A percentile compares a stretch with the other conserved stretches of the same genome.
These are phyloP conservation scores for Neelides sp. DNA, from an alignment of 1,140 invertebrate species.

Conservation along the genomic window DNA sequence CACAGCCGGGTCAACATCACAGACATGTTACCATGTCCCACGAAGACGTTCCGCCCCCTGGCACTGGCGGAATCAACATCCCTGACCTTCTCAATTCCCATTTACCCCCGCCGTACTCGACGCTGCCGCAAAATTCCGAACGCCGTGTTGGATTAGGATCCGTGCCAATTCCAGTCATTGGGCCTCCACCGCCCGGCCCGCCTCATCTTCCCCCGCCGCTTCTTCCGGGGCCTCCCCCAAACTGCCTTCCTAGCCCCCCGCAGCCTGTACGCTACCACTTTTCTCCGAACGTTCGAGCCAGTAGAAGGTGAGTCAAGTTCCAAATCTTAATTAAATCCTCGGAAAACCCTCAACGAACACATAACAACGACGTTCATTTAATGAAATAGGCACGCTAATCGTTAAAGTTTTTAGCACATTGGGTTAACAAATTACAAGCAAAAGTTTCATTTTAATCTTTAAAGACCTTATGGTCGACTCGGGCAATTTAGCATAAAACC, in stretches of 20 bases:
- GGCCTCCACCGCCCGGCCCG: conserved; percentile 15
- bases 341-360: no score
- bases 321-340: no score
- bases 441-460: no score
- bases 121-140: conserved; percentile 33
- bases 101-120: conserved; percentile 39
- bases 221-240: conserved; percentile 1
- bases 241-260: conserved; percentile 7
- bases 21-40: not conserved
- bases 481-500: no score
- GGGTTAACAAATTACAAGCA: no score
- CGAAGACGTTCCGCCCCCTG: not conserved
- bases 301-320: conserved; percentile 23
- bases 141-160: conserved; percentile 19
- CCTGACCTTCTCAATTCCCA: conserved; percentile 43
- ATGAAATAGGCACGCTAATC: no score
- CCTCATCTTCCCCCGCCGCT: conserved; percentile 1
- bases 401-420: no score
- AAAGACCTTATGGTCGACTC: no score
- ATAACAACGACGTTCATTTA: no score
- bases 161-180: conserved; percentile 16
- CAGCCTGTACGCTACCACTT: conserved; percentile 24
- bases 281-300: conserved; percentile 8
- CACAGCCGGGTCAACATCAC: conserved; percentile 5
- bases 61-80: conserved; percentile 19